Base-by-base conservation (phyloP, 2,888 invertebrate genomes). In the Pilophorus perplexus region DNA sequence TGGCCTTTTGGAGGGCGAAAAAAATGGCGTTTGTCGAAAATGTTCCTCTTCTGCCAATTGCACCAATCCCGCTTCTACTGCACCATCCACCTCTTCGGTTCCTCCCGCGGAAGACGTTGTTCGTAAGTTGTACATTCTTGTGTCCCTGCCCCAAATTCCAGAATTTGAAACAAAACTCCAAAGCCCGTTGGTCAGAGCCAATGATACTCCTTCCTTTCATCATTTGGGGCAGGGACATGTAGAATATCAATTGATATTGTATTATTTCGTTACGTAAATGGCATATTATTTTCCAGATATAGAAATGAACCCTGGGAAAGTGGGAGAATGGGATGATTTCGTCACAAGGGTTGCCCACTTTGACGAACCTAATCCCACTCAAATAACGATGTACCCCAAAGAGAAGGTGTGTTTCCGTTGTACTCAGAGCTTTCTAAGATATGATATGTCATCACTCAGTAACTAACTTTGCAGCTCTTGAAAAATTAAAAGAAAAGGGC, bases 331-430 rank as follows among this genome's bases (percentile, higher is more conserved):
- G 73, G 81, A 82, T 69, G 76, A 80, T 71, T 83, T 82, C 76
- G 78, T 78, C 72, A 81, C 82, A 71, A 80, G 81, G 72, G 76
- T 85, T 40, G 82, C 80, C 74, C 80, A 83, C 75, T 84, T 84
- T 74, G 86, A 86, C 72, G 83, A 83, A 23, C 79, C 80, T 46
- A 84, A 85, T 75, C 79, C 83, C 50, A 81, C 79, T 1, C 82
- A 83, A 76, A 80, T 81, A 71, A 80, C 84, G 38, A 86, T 85
- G 83, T 89, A 88, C 76, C 84, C 85, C 74, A 87, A 88, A 75
- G 76, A 82, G 71, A 80, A 83, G 78, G 85, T 82, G 6, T 8
- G 10, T 10, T 33, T 33, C 33, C 33, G 6, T 33, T 33, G 6
- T 10, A 33, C 10, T n/a, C n/a, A n/a, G n/a, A n/a, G n/a, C n/a